Conservation (phyloP, 2,113 vertebrate species). For the Pseudorhombus dupliciocellatus region DNA sequence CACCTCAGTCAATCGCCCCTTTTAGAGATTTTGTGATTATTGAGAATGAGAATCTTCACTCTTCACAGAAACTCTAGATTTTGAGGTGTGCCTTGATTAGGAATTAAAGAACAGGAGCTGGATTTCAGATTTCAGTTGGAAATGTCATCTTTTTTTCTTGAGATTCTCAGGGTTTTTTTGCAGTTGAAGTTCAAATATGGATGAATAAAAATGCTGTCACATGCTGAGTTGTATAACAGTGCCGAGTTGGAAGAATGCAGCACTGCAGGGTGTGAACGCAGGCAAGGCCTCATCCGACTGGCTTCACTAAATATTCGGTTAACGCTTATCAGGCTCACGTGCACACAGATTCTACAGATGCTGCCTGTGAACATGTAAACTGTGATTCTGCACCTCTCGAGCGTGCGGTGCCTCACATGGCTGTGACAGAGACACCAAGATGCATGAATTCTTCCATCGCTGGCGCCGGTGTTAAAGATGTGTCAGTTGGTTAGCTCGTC, state of each 20-base stretch:
- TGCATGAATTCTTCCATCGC: background rate
- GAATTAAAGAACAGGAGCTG: background rate
- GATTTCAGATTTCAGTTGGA: background rate
- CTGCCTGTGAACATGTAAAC: constrained; percentile 1
- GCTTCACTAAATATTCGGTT: too few species aligned
- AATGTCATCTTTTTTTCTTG: background rate
- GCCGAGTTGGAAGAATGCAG: too few species aligned
- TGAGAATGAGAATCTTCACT: too few species aligned
- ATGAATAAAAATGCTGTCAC: background rate
- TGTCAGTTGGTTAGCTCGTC: background rate
- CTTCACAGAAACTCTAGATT: too few species aligned
- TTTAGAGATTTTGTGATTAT: too few species aligned
- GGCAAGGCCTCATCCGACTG: too few species aligned
- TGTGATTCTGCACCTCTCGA: background rate
- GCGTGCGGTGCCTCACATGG: background rate
- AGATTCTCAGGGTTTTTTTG: background rate
- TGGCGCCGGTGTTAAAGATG: background rate
- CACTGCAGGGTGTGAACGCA: background rate
- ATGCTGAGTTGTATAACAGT: too few species aligned
- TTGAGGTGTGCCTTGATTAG: background rate
- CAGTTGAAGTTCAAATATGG: background rate
- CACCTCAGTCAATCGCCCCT: too few species aligned
- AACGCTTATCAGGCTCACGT: background rate
- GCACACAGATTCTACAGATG: background rate
- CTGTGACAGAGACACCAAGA: background rate